A percentile compares a stretch with the other conserved stretches of the same genome.
Evolutionary conservation across 2,888 invertebrate genomes (phyloP).

Genomic region (Drosophila longiperda): DNA sequence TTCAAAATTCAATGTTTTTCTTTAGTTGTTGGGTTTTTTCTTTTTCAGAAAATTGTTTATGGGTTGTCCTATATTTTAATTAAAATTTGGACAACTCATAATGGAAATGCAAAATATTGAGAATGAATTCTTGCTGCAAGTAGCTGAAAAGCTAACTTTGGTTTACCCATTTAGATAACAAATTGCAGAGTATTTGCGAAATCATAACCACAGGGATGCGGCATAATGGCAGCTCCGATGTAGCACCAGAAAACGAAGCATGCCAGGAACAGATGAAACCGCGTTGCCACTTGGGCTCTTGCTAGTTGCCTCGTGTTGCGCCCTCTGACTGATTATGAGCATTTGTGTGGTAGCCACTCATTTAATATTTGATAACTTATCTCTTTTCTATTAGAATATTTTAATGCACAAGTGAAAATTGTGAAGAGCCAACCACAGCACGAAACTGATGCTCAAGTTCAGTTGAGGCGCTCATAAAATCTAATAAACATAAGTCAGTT

Average conservation of each 20-base stretch:
- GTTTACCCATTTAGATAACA: rapidly evolving
- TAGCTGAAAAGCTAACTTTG: not conserved
- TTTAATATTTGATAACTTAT: conserved; percentile 77
- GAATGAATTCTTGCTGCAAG: not conserved
- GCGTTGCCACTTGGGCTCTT: conserved; percentile 40
- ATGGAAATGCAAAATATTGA: not conserved
- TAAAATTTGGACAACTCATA: not conserved
- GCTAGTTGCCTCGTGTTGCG: conserved; percentile 22
- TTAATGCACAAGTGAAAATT: conserved; percentile 53
- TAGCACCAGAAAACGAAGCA: conserved; percentile 20
- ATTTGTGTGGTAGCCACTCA: conserved; percentile 52
- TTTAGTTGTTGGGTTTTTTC: too few species aligned
- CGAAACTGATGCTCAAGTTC: conserved; percentile 23
- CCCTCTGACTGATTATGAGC: conserved; percentile 58
- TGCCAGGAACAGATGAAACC: conserved; percentile 61
- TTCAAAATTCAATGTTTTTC: too few species aligned
- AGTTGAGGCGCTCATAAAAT: conserved; percentile 57
- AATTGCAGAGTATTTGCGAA: conserved; percentile 28
- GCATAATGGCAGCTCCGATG: conserved; percentile 36
- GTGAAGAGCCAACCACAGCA: conserved; percentile 48
- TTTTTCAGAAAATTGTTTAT: not conserved
- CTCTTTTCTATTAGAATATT: conserved; percentile 79
- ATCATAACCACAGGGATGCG: conserved; percentile 66
- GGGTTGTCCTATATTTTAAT: not conserved
- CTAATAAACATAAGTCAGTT: conserved; percentile 73